These are phyloP conservation scores for Drymonia ruficornis DNA, from an alignment of 2,888 invertebrate species.

Conservation along the genomic window DNA sequence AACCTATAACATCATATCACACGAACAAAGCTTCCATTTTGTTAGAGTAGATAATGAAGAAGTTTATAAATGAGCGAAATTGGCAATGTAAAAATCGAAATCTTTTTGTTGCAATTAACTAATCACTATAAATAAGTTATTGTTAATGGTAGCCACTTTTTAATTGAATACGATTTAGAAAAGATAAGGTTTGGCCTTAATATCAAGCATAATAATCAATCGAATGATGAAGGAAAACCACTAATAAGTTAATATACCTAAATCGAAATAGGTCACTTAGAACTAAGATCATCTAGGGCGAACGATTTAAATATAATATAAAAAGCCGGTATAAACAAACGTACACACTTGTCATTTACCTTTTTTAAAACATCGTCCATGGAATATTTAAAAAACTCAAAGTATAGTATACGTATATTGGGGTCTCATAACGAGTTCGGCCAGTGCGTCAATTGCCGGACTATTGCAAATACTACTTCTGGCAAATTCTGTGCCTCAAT, in stretches of 20 bases:
- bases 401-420: no score
- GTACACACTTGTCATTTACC: no score
- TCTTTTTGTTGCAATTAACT: background rate
- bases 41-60: conserved; percentile 20
- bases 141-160: background rate
- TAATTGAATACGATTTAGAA: background rate
- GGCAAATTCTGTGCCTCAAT: no score
- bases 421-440: background rate
- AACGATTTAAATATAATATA: background rate
- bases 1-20: conserved; percentile 57
- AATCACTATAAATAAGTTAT: background rate
- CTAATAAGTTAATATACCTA: background rate
- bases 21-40: conserved; percentile 57
- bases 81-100: background rate
- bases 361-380: background rate
- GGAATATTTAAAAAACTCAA: background rate
- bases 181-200: background rate
- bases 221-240: background rate
- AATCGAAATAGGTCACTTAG: background rate
- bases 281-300: background rate
- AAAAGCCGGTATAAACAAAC: no score
- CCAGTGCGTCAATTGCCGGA: no score
- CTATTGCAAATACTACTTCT: no score
- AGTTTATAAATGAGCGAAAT: background rate
- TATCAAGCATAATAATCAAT: background rate